phyloP scores from a whole-genome alignment of 2,797 vertebrate genomes.

The Glyptemys insculpta region DNA sequence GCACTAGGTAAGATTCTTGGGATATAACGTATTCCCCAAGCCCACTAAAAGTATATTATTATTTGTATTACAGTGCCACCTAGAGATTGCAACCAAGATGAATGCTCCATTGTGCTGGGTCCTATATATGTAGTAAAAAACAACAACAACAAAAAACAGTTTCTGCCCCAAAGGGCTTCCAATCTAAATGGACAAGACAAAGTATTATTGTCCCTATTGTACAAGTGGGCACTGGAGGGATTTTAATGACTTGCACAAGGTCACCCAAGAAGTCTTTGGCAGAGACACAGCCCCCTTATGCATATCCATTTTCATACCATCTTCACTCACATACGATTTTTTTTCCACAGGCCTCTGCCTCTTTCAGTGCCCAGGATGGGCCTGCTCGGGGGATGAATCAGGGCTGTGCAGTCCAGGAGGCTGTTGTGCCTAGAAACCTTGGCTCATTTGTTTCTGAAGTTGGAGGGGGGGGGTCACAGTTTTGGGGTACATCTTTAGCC shows the following conservation, averaged over 20 bases:
- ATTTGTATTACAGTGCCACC: background rate
- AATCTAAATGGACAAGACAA: background rate
- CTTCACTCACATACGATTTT: accelerated
- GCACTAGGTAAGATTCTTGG: background rate
- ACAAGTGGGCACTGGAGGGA: background rate
- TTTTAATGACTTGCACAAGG: background rate
- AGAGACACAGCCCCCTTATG: background rate
- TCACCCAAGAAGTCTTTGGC: background rate
- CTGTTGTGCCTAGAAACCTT: background rate
- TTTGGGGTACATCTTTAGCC: background rate
- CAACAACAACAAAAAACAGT: background rate
- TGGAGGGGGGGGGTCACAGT: background rate
- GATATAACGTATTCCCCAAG: background rate
- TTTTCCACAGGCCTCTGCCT: background rate
- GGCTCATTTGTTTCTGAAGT: background rate
- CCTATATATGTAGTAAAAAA: background rate
- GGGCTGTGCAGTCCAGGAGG: background rate
- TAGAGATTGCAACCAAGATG: background rate
- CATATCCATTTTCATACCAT: background rate
- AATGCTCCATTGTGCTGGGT: too few relatives aligned
- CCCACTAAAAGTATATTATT: background rate
- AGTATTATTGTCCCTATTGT: background rate
- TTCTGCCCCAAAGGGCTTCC: background rate
- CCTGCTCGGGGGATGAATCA: accelerated
- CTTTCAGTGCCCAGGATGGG: background rate